phyloP scores from a whole-genome alignment of 2,113 vertebrate species.

The Phalacrocorax brasilianus region DNA sequence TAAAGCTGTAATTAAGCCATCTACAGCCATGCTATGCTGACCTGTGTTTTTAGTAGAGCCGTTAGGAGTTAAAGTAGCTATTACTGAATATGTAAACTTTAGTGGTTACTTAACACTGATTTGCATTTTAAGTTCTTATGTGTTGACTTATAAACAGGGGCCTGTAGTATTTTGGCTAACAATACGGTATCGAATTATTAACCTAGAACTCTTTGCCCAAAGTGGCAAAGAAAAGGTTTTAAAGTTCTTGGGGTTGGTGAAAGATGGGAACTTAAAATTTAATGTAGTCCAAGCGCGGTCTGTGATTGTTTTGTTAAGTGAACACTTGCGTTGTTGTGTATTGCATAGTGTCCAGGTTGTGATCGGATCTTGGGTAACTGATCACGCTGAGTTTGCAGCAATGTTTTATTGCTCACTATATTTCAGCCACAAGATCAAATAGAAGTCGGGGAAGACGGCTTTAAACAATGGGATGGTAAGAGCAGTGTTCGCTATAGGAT shows the following conservation, averaged over 20 bases:
- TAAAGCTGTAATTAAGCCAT: neutral
- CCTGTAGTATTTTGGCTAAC: neutral
- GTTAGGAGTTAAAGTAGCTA: neutral
- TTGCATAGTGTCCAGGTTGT: slow-evolving; percentile 79
- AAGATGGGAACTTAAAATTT: neutral
- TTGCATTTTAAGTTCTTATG: accelerated
- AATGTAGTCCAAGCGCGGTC: neutral
- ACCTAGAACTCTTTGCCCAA: accelerated
- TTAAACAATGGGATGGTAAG: slow-evolving; percentile 99
- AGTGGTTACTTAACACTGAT: neutral
- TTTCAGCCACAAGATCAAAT: slow-evolving; percentile 99
- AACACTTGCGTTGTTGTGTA: slow-evolving; percentile 33
- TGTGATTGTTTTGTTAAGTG: neutral
- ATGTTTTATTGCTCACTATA: slow-evolving; percentile 83
- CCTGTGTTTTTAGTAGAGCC: neutral
- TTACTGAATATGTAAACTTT: neutral
- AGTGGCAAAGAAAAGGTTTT: neutral
- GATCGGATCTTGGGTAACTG: slow-evolving; percentile 70
- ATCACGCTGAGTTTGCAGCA: slow-evolving; percentile 77
- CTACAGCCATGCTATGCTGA: neutral
- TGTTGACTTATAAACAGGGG: neutral
- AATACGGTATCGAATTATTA: accelerated
- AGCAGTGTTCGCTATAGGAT: slow-evolving; percentile 80
- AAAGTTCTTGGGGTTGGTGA: neutral
- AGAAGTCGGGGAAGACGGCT: slow-evolving; percentile 96